These are phyloP conservation scores for Cyrtonyx montezumae DNA, from an alignment of 2,113 vertebrate species.

Conservation along the genomic window DNA sequence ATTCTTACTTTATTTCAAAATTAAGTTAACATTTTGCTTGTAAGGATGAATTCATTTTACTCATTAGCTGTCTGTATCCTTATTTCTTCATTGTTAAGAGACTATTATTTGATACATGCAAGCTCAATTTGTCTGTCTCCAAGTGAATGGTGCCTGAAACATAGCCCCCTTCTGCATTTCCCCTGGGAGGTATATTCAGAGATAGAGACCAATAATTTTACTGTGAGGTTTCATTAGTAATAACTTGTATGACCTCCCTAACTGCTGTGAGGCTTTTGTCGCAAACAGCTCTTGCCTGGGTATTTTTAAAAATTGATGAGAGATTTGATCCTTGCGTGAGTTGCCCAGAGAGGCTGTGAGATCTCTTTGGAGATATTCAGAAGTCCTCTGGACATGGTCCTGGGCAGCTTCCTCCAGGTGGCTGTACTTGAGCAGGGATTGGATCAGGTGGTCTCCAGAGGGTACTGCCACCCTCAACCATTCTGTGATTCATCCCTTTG, in stretches of 20 bases:
- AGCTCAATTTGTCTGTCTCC: neutral
- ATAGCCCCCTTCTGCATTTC: neutral
- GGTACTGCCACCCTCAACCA: neutral
- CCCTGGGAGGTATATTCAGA: too few species aligned
- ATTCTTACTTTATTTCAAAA: too few species aligned
- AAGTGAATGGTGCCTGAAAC: accelerated
- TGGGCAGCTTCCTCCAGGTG: neutral
- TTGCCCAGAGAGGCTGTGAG: neutral
- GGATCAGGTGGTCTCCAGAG: neutral
- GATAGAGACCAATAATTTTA: too few species aligned
- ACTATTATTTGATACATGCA: neutral
- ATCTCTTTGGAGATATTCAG: neutral
- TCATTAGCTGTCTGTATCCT: accelerated
- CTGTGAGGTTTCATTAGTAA: neutral
- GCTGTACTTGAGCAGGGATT: neutral
- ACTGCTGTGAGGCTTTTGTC: neutral
- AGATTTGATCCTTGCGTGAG: neutral
- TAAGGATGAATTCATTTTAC: neutral
- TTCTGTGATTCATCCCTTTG: neutral
- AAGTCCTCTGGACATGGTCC: neutral
- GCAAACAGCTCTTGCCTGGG: neutral
- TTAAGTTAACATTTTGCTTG: neutral
- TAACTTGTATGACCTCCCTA: neutral
- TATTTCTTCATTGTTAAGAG: neutral
- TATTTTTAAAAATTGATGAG: neutral